Evolutionary conservation across 2,888 invertebrate genomes (phyloP).

Genomic region (Hololepta plana): DNA sequence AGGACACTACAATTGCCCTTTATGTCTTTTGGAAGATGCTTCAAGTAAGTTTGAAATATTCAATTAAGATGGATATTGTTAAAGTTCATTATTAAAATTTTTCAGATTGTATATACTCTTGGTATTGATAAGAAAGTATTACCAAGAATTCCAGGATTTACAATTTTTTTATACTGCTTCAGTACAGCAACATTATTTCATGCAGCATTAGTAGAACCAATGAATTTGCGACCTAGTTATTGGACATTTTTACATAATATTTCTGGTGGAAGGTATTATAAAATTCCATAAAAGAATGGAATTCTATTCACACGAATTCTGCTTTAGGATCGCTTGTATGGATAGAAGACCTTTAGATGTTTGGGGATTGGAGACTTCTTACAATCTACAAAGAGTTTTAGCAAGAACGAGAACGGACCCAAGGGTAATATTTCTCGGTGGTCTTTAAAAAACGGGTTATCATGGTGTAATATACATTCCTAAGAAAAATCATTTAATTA

Average conservation of each 20-base stretch:
- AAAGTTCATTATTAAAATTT: no score
- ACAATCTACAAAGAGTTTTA: conserved; percentile 28
- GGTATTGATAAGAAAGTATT: conserved; percentile 42
- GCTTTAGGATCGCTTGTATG: conserved; percentile 37
- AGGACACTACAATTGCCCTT: conserved; percentile 59
- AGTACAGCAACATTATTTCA: conserved; percentile 65
- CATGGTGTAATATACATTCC: no score
- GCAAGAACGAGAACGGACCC: conserved; percentile 26
- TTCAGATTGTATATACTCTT: conserved; percentile 52
- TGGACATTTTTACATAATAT: conserved; percentile 61
- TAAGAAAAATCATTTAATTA: no score
- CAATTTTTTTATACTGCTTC: conserved; percentile 52
- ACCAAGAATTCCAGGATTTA: conserved; percentile 51
- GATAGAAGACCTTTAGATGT: conserved; percentile 35
- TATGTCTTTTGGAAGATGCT: conserved; percentile 70
- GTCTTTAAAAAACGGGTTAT: no score
- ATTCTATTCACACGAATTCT: conserved; percentile 1
- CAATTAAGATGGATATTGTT: no score
- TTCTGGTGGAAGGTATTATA: conserved; percentile 45
- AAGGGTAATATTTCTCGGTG: no score
- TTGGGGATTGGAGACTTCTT: conserved; percentile 39
- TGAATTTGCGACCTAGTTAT: conserved; percentile 61
- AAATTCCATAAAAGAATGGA: no score
- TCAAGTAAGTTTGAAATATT: conserved; percentile 39
- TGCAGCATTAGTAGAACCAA: conserved; percentile 60